Conservation (phyloP, 2,797 vertebrate genomes). For the Salmo trutta region DNA sequence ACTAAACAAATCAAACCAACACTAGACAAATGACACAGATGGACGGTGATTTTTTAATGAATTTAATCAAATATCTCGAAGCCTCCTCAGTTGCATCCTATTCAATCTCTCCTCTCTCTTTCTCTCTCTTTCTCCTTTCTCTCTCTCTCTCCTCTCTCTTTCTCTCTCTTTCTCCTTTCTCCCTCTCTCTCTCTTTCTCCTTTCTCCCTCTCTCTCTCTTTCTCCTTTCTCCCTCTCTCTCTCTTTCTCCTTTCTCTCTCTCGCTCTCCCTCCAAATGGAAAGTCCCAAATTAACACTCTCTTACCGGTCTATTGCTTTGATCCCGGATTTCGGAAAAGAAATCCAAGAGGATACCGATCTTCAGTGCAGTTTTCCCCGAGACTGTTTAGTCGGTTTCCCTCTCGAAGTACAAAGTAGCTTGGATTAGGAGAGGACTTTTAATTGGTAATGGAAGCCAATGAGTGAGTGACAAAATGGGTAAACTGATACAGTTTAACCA, state of each 20-base stretch:
- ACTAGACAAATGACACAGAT: neutral
- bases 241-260: neutral
- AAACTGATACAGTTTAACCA: constrained; percentile 56
- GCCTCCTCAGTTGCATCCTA: neutral
- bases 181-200: neutral
- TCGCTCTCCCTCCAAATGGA: constrained; percentile 37
- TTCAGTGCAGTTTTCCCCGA: constrained; percentile 57
- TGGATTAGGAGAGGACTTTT: constrained; percentile 56
- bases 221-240: neutral
- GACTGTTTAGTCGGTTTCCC: constrained; percentile 13
- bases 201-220: neutral
- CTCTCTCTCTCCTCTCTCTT: neutral
- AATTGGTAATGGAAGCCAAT: constrained; percentile 64
- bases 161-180: too few species aligned
- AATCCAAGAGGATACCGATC: constrained; percentile 48
- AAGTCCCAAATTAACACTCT: constrained; percentile 52
- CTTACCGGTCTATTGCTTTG: constrained; percentile 33
- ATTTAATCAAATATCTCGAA: neutral
- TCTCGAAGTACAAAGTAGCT: constrained; percentile 50
- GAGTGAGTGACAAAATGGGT: constrained; percentile 54
- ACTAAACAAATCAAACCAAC: too few species aligned
- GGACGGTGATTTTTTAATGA: neutral
- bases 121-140: neutral
- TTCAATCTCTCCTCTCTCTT: neutral
- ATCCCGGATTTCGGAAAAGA: constrained; percentile 35